These are phyloP conservation scores for Coturnix japonica DNA, from an alignment of 2,113 vertebrate genomes.

Conservation along the genomic window DNA sequence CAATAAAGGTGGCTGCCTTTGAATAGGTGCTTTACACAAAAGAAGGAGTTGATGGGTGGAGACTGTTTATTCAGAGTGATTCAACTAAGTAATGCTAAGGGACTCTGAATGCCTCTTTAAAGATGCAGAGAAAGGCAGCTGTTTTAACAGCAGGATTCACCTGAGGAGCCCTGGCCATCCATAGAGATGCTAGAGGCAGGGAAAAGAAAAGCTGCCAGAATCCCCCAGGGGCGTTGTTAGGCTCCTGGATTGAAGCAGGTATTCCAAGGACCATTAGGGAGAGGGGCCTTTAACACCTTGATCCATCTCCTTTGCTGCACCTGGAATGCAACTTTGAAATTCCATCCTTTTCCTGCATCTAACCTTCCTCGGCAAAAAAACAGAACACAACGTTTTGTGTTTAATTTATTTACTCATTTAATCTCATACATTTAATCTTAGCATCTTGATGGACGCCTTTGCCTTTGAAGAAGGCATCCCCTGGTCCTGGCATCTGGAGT, in stretches of 20 bases:
- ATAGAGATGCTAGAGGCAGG: constrained; percentile 32
- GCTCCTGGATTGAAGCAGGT: constrained; percentile 50
- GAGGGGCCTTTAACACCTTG: constrained; percentile 62
- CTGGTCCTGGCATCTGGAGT: not conserved
- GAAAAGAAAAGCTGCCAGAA: constrained; percentile 59
- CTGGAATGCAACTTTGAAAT: not conserved
- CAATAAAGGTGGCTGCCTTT: constrained; percentile 76
- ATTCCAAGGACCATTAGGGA: constrained; percentile 68
- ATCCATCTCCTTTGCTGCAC: not conserved
- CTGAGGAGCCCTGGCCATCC: constrained; percentile 63
- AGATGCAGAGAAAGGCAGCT: constrained; percentile 61
- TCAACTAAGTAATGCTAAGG: constrained; percentile 77
- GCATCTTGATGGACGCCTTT: not conserved
- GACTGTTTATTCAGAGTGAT: constrained; percentile 85
- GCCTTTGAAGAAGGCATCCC: not conserved
- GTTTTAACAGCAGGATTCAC: constrained; percentile 75
- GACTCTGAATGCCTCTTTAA: constrained; percentile 75
- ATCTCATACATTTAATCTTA: not conserved
- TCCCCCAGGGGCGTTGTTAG: constrained; percentile 64
- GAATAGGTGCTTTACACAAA: constrained; percentile 82
- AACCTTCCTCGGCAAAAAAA: not conserved
- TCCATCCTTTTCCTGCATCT: not conserved
- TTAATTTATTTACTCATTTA: not conserved
- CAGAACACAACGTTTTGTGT: not conserved
- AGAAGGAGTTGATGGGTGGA: constrained; percentile 82